Conservation (phyloP, 2,797 vertebrate genomes). For the Crypturellus tataupa region DNA sequence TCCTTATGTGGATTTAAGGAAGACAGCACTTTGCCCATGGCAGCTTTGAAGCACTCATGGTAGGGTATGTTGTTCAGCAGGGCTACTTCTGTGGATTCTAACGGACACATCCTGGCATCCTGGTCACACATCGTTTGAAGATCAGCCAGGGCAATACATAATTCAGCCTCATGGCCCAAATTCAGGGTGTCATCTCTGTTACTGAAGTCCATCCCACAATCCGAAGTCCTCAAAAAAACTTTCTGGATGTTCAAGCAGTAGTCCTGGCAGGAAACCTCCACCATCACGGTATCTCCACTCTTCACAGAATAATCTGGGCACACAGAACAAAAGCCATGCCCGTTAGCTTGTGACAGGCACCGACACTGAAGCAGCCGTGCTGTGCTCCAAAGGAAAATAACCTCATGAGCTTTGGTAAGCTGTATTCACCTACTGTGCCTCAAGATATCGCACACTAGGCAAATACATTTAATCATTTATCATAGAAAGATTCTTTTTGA, state of each 20-base stretch:
- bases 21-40: constrained; percentile 86
- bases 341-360: neutral
- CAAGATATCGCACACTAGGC: neutral
- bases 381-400: neutral
- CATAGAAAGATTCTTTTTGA: too few species aligned
- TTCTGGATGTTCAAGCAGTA: constrained; percentile 91
- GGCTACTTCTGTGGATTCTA: constrained; percentile 93
- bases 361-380: neutral
- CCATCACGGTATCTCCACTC: constrained; percentile 84
- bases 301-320: constrained; percentile 85
- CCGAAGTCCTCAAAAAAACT: constrained; percentile 79
- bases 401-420: neutral
- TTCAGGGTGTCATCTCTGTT: constrained; percentile 26
- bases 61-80: constrained; percentile 91
- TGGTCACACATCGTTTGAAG: constrained; percentile 87
- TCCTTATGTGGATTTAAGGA: constrained; percentile 74
- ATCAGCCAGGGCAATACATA: constrained; percentile 91
- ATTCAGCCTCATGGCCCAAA: constrained; percentile 87
- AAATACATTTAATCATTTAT: neutral
- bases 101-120: constrained; percentile 78
- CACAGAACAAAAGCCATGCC: neutral
- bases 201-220: constrained; percentile 70
- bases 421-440: accelerated
- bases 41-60: constrained; percentile 87
- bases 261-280: constrained; percentile 93